Evolutionary conservation across 2,797 vertebrate species (phyloP).

Genomic region (Pseudochromis fuscus): DNA sequence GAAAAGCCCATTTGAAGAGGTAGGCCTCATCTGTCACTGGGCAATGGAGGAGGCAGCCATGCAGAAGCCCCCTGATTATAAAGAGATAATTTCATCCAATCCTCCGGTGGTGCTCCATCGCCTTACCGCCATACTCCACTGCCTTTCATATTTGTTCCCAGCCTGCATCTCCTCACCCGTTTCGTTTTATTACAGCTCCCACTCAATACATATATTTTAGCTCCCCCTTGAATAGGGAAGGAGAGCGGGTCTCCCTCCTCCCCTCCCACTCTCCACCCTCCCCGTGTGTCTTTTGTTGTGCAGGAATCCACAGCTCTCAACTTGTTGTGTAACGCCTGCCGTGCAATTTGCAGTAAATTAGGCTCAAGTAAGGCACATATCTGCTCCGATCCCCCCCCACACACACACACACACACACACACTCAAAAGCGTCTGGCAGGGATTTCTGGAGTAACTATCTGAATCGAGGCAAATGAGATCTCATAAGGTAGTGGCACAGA

Average conservation of each 20-base stretch:
- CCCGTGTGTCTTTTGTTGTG: constrained; percentile 70
- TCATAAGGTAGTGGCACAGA: constrained; percentile 58
- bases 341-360: constrained; percentile 75
- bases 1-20: constrained; percentile 80
- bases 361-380: constrained; percentile 62
- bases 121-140: constrained; percentile 78
- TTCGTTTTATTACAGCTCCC: constrained; percentile 80
- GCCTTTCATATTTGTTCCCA: constrained; percentile 81
- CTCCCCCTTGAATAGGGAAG: constrained; percentile 72
- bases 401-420: neutral
- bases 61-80: constrained; percentile 84
- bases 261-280: constrained; percentile 15
- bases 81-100: constrained; percentile 84
- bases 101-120: constrained; percentile 78
- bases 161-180: constrained; percentile 78
- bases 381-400: constrained; percentile 17
- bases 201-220: constrained; percentile 81
- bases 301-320: constrained; percentile 75
- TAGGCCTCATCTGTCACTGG: constrained; percentile 81
- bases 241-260: constrained; percentile 55
- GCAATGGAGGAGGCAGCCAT: constrained; percentile 81
- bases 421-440: constrained; percentile 10
- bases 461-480: constrained; percentile 66
- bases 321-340: constrained; percentile 79
- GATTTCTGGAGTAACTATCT: constrained; percentile 47